These are phyloP conservation scores for Smithornis capensis DNA, from an alignment of 2,113 vertebrate genomes.

Conservation along the genomic window DNA sequence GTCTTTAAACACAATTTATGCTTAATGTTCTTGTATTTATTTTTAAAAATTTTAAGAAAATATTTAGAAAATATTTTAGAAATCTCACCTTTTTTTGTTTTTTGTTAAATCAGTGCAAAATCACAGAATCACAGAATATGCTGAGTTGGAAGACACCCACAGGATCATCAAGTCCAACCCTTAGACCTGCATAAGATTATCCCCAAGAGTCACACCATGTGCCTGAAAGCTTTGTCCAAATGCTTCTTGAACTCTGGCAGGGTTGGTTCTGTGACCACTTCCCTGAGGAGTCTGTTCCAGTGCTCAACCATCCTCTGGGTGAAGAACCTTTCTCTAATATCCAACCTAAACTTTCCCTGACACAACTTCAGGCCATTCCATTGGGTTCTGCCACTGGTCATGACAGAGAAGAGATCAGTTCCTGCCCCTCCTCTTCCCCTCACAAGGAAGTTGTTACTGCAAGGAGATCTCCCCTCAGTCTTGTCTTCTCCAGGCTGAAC, in stretches of 20 bases:
- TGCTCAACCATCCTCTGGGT: background rate
- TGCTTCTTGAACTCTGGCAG: background rate
- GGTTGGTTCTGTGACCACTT: background rate
- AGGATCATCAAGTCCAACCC: background rate
- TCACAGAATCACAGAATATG: background rate
- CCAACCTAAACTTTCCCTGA: background rate
- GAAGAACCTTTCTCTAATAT: background rate
- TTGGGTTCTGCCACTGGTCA: background rate
- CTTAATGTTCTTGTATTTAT: background rate
- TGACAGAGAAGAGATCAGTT: no score
- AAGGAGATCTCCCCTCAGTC: background rate
- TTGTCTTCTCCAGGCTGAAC: background rate
- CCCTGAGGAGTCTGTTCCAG: background rate
- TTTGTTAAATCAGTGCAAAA: background rate
- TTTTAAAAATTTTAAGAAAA: background rate
- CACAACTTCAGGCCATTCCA: background rate
- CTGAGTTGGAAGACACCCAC: background rate
- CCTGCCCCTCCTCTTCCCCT: background rate
- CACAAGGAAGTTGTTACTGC: background rate
- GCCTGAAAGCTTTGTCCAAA: background rate
- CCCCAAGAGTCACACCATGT: background rate
- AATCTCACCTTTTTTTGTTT: background rate
- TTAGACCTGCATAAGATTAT: background rate
- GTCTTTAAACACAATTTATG: background rate
- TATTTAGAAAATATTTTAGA: no score